A percentile compares a stretch with the other conserved stretches of the same genome.
These are phyloP conservation scores for Phylloscopus whistleri DNA, from an alignment of 2,113 vertebrate species.

Conservation along the genomic window DNA sequence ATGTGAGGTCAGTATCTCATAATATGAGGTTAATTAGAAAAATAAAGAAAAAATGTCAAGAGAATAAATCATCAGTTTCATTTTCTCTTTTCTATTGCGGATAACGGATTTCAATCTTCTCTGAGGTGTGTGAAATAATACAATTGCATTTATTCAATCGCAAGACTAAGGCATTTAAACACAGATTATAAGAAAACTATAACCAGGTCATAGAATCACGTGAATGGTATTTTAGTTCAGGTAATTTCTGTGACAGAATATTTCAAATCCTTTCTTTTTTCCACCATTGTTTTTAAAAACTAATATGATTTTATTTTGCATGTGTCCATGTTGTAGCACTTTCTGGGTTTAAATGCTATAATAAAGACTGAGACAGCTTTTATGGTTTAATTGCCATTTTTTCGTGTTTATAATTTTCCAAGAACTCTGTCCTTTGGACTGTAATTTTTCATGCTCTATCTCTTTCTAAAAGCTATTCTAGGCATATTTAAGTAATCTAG, in stretches of 20 bases:
- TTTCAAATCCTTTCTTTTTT: background rate
- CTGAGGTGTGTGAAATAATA: background rate
- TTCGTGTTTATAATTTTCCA: background rate
- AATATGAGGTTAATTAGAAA: conserved; percentile 56
- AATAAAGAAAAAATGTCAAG: conserved; percentile 48
- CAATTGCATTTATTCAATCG: background rate
- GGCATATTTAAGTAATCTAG: conserved; percentile 13
- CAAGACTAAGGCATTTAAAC: background rate
- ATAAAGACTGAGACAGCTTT: background rate
- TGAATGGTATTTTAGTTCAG: background rate
- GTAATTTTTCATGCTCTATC: conserved; percentile 17
- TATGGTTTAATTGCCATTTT: background rate
- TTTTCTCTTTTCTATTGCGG: background rate
- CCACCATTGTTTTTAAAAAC: background rate
- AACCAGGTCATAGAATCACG: background rate
- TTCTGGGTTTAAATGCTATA: background rate
- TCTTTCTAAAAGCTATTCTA: background rate
- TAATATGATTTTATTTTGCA: background rate
- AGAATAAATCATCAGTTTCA: background rate
- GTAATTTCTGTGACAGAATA: background rate
- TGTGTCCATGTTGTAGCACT: background rate
- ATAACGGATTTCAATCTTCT: background rate
- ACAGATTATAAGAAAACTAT: background rate
- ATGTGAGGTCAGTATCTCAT: conserved; percentile 21
- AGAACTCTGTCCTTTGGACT: background rate